Evolutionary conservation across 2,888 invertebrate species (phyloP).

Genomic region (Gortyna flavago): DNA sequence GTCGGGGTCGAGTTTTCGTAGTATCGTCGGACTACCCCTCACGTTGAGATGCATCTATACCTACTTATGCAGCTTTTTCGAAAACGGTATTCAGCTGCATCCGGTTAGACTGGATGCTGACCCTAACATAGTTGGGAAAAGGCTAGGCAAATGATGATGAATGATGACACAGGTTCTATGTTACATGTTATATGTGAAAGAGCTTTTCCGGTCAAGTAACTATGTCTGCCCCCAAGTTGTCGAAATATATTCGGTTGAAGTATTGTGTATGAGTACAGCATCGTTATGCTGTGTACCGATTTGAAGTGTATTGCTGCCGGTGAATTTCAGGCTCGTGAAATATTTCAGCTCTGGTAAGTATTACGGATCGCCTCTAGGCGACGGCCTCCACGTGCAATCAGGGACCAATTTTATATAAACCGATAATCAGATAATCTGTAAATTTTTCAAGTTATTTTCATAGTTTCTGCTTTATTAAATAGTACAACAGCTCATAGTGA

Average conservation of each 20-base stretch:
- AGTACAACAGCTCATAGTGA: not conserved
- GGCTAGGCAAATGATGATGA: too few species aligned
- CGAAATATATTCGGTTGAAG: not conserved
- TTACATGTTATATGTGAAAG: not conserved
- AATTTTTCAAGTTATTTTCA: not conserved
- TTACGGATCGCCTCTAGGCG: too few species aligned
- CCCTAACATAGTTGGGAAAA: too few species aligned
- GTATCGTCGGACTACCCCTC: not conserved
- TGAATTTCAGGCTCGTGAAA: not conserved
- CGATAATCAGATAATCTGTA: not conserved
- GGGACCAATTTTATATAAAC: not conserved
- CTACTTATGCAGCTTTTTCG: not conserved
- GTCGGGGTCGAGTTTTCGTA: not conserved
- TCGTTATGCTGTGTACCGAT: not conserved
- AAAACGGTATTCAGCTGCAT: too few species aligned
- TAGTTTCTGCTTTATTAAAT: not conserved
- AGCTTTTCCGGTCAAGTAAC: not conserved
- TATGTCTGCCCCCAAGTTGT: not conserved
- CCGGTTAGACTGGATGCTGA: too few species aligned
- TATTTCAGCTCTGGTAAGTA: conserved; percentile 1
- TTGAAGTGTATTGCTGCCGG: not conserved
- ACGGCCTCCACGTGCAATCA: not conserved
- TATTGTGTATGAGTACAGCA: too few species aligned
- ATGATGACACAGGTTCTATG: not conserved
- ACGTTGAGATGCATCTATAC: not conserved